Base-by-base conservation (phyloP, 2,113 vertebrate species). In the Gallinago undulata region DNA sequence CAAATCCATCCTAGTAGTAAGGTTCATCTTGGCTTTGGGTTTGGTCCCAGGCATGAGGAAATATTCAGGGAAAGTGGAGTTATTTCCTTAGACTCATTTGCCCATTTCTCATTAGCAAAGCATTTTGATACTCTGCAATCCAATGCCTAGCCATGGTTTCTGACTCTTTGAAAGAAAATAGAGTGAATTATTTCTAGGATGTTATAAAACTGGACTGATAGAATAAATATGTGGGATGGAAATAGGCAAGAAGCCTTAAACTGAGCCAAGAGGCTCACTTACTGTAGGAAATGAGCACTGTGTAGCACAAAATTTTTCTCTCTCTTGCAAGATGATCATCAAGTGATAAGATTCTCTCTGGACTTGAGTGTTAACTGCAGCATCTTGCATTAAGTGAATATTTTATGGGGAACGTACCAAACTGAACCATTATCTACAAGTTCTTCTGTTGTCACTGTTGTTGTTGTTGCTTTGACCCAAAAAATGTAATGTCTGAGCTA, bases 1-100 rank as follows among this genome's bases (percentile, higher is more conserved):
- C 17, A 2, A 83, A 94, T 63, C 55, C 62, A 79, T 84, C 68
- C 66, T 93, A 76, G 55, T 72, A 92, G 64, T 69, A 78, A 90
- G 77, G 63, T 62, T 86, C 81, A 66, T 51, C 41, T 76, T 89
- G 74, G 73, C 80, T 96, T 92, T 95, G 87, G 88, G 77, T 87
- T 91, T 93, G 69, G 68, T 86, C 84, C 68, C 89, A 97, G 81
- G 84, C 94, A 96, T 31, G 74, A 96, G 91, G 94, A 95, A 93
- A 91, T 87, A 86, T 78, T 96, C 88, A 68, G 76, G 56, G 85
- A 90, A 93, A 78, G 75, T 53, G 19, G 56, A 91, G 48, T 47
- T 88, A 93, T 93, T 96, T 94, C 92, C 86, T 97, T 55, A 85
- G 62, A 66, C 84, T 92, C 70, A 72, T 90, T 94, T 97, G 95